Percentiles rank a stretch among this genome's conserved stretches.
Conservation (phyloP, 2,888 invertebrate genomes). For the Apodemia mormo region DNA sequence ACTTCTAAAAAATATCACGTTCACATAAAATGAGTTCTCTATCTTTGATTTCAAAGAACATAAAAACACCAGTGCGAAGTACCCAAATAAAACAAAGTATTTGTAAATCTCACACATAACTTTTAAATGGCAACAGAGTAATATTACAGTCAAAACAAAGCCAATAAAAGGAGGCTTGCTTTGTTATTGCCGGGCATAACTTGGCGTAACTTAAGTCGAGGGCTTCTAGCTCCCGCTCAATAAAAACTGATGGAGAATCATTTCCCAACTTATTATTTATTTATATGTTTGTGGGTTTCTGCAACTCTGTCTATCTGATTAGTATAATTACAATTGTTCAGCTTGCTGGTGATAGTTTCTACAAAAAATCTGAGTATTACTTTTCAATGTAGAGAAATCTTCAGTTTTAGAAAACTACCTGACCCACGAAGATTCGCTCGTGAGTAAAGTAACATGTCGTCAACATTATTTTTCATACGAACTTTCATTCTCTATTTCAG, state of each 20-base stretch:
- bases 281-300: neutral
- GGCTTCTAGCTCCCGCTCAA: constrained; percentile 50
- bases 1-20: neutral
- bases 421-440: no score
- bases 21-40: neutral
- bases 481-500: no score
- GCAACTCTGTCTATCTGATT: neutral
- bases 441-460: no score
- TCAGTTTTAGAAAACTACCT: no score
- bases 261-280: constrained; percentile 1
- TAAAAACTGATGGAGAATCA: constrained; percentile 55
- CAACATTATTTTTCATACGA: no score
- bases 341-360: neutral
- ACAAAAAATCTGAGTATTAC: no score
- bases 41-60: neutral
- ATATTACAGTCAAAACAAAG: constrained; percentile 1
- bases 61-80: constrained; percentile 8
- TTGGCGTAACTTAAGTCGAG: constrained; percentile 43
- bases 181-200: constrained; percentile 48
- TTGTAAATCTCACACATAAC: constrained; percentile 13
- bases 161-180: constrained; percentile 40
- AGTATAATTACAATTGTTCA: neutral
- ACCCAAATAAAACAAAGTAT: neutral
- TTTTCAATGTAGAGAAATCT: no score
- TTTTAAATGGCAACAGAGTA: constrained; percentile 12